Evolutionary conservation across 2,113 vertebrate genomes (phyloP).

Genomic region (Chaetodon auriga): DNA sequence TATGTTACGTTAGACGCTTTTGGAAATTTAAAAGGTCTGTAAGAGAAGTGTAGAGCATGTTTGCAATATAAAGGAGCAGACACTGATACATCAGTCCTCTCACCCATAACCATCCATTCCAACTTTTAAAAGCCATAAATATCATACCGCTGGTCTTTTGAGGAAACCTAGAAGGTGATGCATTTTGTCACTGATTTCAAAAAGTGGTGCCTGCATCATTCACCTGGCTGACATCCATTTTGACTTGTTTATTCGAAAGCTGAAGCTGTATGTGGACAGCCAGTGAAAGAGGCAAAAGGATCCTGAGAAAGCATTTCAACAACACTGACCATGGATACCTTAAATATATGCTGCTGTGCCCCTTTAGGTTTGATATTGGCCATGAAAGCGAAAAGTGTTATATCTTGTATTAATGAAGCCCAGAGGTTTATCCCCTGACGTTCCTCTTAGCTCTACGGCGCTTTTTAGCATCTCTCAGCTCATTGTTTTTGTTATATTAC

Average conservation of each 20-base stretch:
- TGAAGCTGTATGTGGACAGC: not conserved
- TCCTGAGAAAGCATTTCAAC: not conserved
- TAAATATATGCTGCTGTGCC: not conserved
- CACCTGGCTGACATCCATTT: not conserved
- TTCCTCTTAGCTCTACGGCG: not conserved
- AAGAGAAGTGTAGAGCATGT: not conserved
- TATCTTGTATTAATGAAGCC: not conserved
- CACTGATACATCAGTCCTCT: slow-evolving; percentile 12
- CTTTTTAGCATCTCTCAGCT: not conserved
- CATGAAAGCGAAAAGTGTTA: not conserved
- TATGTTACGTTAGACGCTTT: not conserved
- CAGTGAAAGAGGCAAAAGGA: not conserved
- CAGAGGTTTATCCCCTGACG: not conserved
- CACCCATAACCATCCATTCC: slow-evolving; percentile 26
- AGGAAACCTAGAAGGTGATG: not conserved
- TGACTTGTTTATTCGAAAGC: slow-evolving; percentile 5
- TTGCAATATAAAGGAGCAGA: slow-evolving; percentile 10
- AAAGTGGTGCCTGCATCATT: not conserved
- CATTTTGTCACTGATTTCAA: slow-evolving; percentile 14
- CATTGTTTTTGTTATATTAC: not conserved
- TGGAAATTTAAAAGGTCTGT: slow-evolving; percentile 11
- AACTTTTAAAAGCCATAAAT: slow-evolving; percentile 25
- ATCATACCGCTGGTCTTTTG: not conserved
- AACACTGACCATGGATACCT: not conserved
- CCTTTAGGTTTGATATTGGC: not conserved